These are phyloP conservation scores for Camponotus pennsylvanicus DNA, from an alignment of 1,140 invertebrate species.

Conservation along the genomic window DNA sequence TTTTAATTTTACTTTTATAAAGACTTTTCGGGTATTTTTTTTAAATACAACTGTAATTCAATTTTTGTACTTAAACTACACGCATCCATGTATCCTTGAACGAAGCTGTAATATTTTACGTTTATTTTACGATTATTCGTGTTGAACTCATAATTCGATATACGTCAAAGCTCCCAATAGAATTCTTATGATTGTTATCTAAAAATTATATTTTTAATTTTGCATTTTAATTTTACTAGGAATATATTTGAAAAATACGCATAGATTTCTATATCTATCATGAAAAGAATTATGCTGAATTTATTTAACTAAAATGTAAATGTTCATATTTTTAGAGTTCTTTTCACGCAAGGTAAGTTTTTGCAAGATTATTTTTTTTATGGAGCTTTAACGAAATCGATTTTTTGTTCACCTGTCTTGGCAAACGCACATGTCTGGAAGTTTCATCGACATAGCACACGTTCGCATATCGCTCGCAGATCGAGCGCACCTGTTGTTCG, in stretches of 20 bases:
- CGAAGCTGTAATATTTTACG: conserved; percentile 44
- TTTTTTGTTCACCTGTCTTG: conserved; percentile 66
- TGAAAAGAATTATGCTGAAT: neutral
- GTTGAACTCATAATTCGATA: conserved; percentile 35
- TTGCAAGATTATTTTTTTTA: neutral
- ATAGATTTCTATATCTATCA: neutral
- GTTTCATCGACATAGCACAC: conserved; percentile 29
- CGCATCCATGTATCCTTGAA: conserved; percentile 44
- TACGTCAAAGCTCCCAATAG: conserved; percentile 28
- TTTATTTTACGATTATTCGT: conserved; percentile 41
- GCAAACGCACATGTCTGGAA: conserved; percentile 54
- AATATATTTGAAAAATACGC: too few species aligned
- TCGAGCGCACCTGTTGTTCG: conserved; percentile 69
- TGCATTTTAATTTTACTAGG: too few species aligned
- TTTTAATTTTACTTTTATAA: too few species aligned
- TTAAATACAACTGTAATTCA: neutral
- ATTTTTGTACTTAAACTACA: neutral
- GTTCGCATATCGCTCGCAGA: neutral
- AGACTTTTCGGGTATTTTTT: neutral
- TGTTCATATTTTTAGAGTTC: neutral
- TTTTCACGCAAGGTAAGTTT: neutral
- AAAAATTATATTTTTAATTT: conserved; percentile 1
- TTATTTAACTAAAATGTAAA: neutral
- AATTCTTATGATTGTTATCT: neutral
- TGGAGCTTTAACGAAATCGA: conserved; percentile 37